Percentiles rank a stretch among this genome's conserved stretches.
phyloP scores from a whole-genome alignment of 2,797 vertebrate genomes.

The Hippopotamyrus pictus region DNA sequence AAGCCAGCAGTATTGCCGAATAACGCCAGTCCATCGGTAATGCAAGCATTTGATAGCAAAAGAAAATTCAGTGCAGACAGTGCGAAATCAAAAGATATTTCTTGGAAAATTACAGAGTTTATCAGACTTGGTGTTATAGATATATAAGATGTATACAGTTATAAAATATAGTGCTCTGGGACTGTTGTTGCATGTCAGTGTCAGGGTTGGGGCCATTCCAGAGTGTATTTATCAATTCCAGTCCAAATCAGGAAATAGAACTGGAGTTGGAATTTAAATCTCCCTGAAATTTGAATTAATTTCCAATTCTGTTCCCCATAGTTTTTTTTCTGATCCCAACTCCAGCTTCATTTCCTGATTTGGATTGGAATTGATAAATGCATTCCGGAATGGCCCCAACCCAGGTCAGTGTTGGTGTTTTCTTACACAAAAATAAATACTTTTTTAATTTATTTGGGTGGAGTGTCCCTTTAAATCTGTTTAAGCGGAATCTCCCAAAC shows the following conservation, averaged over 20 bases:
- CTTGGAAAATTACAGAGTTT: background rate
- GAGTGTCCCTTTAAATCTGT: background rate
- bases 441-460: background rate
- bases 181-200: background rate
- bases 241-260: background rate
- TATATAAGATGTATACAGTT: too few species aligned
- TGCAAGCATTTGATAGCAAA: background rate
- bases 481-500: background rate
- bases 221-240: background rate
- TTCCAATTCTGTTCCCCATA: background rate
- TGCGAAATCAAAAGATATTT: background rate
- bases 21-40: background rate
- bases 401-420: background rate
- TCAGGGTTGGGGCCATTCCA: background rate
- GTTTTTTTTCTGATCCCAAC: background rate
- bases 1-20: background rate
- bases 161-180: background rate
- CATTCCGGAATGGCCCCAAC: background rate
- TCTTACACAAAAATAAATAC: background rate
- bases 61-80: background rate
- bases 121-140: background rate
- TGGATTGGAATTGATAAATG: background rate
- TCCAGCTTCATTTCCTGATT: background rate
- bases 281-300: background rate
- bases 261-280: background rate